Evolutionary conservation across 1,140 invertebrate genomes (phyloP), one percentile per base, ranked within the genome.

Genomic region (Acyrthosiphon pisum): DNA sequence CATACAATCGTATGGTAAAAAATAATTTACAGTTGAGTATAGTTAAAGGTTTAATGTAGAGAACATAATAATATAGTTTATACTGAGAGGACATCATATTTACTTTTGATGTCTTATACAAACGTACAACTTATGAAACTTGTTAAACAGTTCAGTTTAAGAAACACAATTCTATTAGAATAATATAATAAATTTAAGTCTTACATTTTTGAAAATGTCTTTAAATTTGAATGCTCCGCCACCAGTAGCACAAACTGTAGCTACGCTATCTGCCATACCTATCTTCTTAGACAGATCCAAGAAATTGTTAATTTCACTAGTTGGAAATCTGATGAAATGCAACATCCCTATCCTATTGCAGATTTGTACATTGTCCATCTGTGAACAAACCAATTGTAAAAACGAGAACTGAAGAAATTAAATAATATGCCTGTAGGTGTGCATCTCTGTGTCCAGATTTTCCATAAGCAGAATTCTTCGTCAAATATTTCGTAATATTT

Each of bases 141-240:
- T n/a, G n/a, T n/a, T n/a, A n/a, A n/a, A n/a, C n/a, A n/a, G n/a
- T n/a, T n/a, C n/a, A n/a, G n/a, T n/a, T n/a, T 4, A 68, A n/a
- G 26, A 68, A 68, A n/a, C 50, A 68, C n/a, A n/a, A n/a, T 68
- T 68, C 3, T 11, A n/a, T 68, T 18, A n/a, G 11, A 14, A 68
- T 68, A n/a, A 26, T 68, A 68, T 68, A 14, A 35, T 88, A 84
- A 2, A 41, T 50, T 50, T 50, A 0, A 68, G 14, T 94, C 94
- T 95, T 95, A 98, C 98, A 95, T 97, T 96, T 95, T 97, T 97
- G 95, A 99, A 99, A 95, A 98, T 97, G 93, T 98, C 96, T 95
- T 99, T 99, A 95, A 99, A 99, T 95, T 99, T 99, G 95, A 97
- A 99, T 4, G 99, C 99, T 37, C 99, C 99, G 14, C 99, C 99